Conservation (phyloP, 1,140 invertebrate species). For the Halictus rubicundus region DNA sequence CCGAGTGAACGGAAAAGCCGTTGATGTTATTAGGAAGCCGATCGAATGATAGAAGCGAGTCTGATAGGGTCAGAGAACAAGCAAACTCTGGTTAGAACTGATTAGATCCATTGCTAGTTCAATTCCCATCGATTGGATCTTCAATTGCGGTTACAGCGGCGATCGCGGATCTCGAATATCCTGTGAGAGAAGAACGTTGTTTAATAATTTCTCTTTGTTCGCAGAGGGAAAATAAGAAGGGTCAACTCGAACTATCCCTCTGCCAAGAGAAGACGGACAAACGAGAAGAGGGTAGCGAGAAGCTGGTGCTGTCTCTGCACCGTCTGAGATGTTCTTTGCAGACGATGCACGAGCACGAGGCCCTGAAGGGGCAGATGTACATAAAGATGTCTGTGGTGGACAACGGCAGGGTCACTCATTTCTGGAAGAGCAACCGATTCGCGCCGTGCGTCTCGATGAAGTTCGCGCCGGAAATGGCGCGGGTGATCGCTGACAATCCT, state of each 20-base stretch:
- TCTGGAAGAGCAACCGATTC: slow-evolving; percentile 89
- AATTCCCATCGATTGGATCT: too few species aligned
- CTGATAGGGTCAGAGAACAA: too few species aligned
- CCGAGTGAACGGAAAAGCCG: too few species aligned
- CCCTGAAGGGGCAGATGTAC: slow-evolving; percentile 85
- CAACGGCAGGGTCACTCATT: slow-evolving; percentile 85
- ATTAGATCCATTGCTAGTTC: too few species aligned
- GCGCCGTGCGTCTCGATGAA: slow-evolving; percentile 84
- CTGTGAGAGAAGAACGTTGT: neutral
- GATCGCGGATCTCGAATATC: neutral
- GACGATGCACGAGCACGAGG: slow-evolving; percentile 86
- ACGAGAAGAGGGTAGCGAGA: slow-evolving; percentile 83
- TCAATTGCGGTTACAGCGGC: too few species aligned
- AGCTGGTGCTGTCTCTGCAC: slow-evolving; percentile 77
- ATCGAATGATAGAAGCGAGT: too few species aligned
- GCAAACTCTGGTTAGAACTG: too few species aligned
- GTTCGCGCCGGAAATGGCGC: slow-evolving; percentile 74
- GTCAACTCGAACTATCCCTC: slow-evolving; percentile 84
- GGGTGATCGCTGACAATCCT: slow-evolving; percentile 76
- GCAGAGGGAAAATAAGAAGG: slow-evolving; percentile 85
- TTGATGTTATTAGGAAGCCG: too few species aligned
- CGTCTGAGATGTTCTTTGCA: slow-evolving; percentile 83
- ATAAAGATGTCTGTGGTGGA: slow-evolving; percentile 88
- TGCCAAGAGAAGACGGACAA: slow-evolving; percentile 84
- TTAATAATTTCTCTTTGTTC: slow-evolving; percentile 49